phyloP scores from a whole-genome alignment of 2,797 vertebrate genomes.

The Coccyzus lansbergi region DNA sequence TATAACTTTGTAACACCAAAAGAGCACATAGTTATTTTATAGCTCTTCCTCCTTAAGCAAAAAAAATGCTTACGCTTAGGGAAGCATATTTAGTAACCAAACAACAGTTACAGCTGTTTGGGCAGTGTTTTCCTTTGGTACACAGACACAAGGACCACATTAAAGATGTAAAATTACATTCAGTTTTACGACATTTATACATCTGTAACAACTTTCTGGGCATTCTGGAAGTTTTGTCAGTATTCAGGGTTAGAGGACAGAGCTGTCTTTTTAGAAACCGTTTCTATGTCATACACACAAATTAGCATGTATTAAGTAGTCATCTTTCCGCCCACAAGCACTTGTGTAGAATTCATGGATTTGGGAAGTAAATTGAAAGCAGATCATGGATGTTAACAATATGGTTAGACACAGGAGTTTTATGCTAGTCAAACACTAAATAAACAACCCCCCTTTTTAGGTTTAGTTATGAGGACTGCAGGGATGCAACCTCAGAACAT shows the following conservation, averaged over 20 bases:
- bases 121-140: background rate
- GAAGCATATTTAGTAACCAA: background rate
- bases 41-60: background rate
- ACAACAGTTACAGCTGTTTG: background rate
- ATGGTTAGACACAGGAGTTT: constrained; percentile 11
- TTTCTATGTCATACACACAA: constrained; percentile 8
- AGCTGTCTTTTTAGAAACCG: constrained; percentile 12
- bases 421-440: background rate
- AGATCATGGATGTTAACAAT: constrained; percentile 20
- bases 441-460: background rate
- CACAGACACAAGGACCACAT: background rate
- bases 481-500: background rate
- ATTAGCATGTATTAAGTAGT: constrained; percentile 23
- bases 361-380: constrained; percentile 54
- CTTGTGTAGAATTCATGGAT: constrained; percentile 14
- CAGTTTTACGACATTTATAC: background rate
- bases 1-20: background rate
- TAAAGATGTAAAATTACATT: constrained; percentile 1
- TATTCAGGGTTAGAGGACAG: background rate
- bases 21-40: background rate
- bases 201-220: background rate
- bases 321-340: constrained; percentile 38
- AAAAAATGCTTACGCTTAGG: background rate
- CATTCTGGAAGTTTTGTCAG: background rate
- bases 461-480: background rate